Base-by-base conservation (phyloP, 2,888 invertebrate species). In the Laspeyria flexula region DNA sequence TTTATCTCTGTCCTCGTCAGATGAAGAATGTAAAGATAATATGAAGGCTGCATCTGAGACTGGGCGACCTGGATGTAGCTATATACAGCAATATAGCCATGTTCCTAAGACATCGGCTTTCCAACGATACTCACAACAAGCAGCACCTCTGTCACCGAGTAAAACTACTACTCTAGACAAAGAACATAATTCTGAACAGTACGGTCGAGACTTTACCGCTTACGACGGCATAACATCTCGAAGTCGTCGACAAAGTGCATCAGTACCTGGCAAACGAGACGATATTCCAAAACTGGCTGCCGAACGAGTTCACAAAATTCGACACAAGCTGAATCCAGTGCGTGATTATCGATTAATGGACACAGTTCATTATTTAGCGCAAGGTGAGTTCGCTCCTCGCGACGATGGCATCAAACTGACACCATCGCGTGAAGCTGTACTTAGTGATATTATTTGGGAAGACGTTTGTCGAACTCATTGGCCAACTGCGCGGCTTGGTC, bases 391-490 rank as follows among this genome's bases (percentile, higher is more conserved):
- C 47, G 92, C 92, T 42, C 92, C 92, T 0, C 83, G 92, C 0
- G 90, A 92, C 48, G 92, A 92, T 55, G 92, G 92, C 3, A 91
- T 92, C 41, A 92, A 92, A 66, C 55, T 92, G 23, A 92, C 92
- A 31, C 88, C 90, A 5, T 92, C 92, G 1, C 73, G 92, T 48
- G 92, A 92, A 80, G 92, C 88, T 11, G 92, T 92, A 10, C 77
- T 92, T 21, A 92, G 92, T 62, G 92, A 92, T 43, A 92, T 92
- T 12, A 92, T 92, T 64, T 92, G 87, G 83, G 92, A 92, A 71
- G 92, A 92, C 54, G 92, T 92, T 10, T 92, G 91, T 69, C 83
- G 92, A 18, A 91, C 92, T 2, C 92, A 91, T 57, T 92, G 92
- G 92, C 92, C 92, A 1, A 88, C 81, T 35, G 79, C 89, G 15